Evolutionary conservation across 1,140 invertebrate genomes (phyloP).

Genomic region (Drosophila malerkotliana): DNA sequence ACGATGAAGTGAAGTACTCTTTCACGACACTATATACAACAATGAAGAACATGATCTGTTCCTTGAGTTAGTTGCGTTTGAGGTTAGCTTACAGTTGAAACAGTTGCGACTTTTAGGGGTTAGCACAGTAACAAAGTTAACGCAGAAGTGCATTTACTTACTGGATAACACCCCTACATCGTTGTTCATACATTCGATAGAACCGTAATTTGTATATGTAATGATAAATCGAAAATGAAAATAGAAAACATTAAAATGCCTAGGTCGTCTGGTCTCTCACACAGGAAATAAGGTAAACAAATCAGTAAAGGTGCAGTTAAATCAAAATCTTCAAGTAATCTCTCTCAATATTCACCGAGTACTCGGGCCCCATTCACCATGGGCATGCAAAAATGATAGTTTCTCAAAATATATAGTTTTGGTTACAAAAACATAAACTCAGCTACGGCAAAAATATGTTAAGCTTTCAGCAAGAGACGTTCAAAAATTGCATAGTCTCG

Average conservation of each 20-base stretch:
- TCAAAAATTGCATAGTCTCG: conserved; percentile 77
- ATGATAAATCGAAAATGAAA: conserved; percentile 65
- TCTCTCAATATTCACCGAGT: conserved; percentile 18
- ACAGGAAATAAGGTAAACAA: conserved; percentile 31
- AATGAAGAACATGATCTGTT: conserved; percentile 22
- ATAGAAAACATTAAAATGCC: conserved; percentile 60
- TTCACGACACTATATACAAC: conserved; percentile 13
- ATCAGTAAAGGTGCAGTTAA: conserved; percentile 66
- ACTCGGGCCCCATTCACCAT: conserved; percentile 29
- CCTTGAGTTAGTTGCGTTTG: conserved; percentile 52
- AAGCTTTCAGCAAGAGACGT: conserved; percentile 59
- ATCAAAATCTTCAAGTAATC: conserved; percentile 52
- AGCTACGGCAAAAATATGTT: conserved; percentile 24
- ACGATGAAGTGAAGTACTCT: conserved; percentile 32
- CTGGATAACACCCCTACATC: conserved; percentile 90
- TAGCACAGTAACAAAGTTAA: conserved; percentile 63
- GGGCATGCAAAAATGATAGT: conserved; percentile 57
- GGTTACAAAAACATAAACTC: conserved; percentile 35
- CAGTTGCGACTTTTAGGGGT: conserved; percentile 45
- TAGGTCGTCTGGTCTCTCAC: conserved; percentile 24
- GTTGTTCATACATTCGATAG: conserved; percentile 39
- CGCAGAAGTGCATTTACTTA: conserved; percentile 87
- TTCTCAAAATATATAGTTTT: conserved; percentile 33
- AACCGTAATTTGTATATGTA: conserved; percentile 65
- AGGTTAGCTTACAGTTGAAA: conserved; percentile 61